Evolutionary conservation across 1,140 invertebrate species (phyloP).

Genomic region (Myzus persicae): DNA sequence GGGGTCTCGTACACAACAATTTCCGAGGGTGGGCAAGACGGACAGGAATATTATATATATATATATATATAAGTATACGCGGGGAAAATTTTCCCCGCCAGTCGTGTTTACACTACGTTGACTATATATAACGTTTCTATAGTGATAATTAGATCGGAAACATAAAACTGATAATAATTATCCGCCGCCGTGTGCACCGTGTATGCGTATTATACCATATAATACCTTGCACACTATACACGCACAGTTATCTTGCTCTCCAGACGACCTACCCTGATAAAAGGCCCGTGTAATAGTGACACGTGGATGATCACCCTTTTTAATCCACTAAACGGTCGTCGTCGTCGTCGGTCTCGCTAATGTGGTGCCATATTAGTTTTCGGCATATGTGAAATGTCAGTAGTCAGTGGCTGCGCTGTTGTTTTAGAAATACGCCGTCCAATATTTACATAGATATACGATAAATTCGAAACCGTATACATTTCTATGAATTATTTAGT

Average conservation of each 20-base stretch:
- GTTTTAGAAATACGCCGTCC: background rate
- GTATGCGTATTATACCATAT: background rate
- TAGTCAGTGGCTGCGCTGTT: background rate
- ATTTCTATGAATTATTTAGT: background rate
- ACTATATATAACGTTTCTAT: background rate
- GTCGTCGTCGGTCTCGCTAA: background rate
- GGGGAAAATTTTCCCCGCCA: background rate
- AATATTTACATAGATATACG: background rate
- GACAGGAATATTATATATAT: background rate
- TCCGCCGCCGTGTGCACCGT: too few relatives aligned
- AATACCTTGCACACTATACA: background rate
- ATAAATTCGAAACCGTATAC: background rate
- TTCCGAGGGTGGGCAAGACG: background rate
- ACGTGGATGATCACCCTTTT: background rate
- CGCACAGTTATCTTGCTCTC: background rate
- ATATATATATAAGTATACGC: background rate
- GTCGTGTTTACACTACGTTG: slow-evolving; percentile 5
- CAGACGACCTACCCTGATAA: background rate
- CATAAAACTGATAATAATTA: slow-evolving; percentile 5
- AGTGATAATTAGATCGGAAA: background rate
- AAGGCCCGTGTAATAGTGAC: background rate
- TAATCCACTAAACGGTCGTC: background rate
- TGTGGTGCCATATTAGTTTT: background rate
- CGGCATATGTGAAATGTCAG: background rate
- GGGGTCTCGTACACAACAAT: background rate